phyloP scores from a whole-genome alignment of 2,888 invertebrate species.

The Cryptus viduatorius region DNA sequence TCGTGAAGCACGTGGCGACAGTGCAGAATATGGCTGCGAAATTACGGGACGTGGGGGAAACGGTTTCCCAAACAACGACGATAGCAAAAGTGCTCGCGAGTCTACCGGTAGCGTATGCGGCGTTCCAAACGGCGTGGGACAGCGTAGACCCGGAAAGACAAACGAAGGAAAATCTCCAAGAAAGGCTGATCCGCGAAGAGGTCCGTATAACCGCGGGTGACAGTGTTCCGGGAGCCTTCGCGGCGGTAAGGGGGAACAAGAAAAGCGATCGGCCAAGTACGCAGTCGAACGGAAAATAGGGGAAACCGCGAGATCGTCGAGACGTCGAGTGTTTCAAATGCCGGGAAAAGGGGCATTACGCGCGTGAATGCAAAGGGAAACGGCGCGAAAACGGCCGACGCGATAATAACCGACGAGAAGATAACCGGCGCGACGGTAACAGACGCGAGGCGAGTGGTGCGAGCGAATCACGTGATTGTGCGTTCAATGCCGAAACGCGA shows the following conservation, averaged over 20 bases:
- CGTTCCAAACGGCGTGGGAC: conserved; percentile 64
- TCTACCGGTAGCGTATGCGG: conserved; percentile 52
- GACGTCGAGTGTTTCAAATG: no score
- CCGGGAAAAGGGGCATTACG: no score
- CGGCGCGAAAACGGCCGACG: background rate
- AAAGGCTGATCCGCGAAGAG: conserved; percentile 58
- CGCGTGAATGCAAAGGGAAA: conserved; percentile 20
- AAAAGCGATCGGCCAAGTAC: no score
- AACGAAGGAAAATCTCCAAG: conserved; percentile 54
- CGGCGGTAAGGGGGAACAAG: no score
- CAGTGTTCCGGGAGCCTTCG: conserved; percentile 18
- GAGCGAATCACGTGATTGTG: conserved; percentile 28
- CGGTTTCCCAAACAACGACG: conserved; percentile 41
- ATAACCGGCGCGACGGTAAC: background rate
- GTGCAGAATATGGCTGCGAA: conserved; percentile 58
- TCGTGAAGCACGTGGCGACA: conserved; percentile 59
- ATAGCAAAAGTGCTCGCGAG: conserved; percentile 65
- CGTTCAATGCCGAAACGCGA: conserved; percentile 20
- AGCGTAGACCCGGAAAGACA: conserved; percentile 23
- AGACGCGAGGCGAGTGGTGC: background rate
- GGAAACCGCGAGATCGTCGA: no score
- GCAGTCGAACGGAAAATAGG: no score
- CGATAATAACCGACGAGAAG: background rate
- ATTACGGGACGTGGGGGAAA: conserved; percentile 52
- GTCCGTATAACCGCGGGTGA: conserved; percentile 16